phyloP scores from a whole-genome alignment of 1,140 invertebrate species.

The Fopius arisanus region DNA sequence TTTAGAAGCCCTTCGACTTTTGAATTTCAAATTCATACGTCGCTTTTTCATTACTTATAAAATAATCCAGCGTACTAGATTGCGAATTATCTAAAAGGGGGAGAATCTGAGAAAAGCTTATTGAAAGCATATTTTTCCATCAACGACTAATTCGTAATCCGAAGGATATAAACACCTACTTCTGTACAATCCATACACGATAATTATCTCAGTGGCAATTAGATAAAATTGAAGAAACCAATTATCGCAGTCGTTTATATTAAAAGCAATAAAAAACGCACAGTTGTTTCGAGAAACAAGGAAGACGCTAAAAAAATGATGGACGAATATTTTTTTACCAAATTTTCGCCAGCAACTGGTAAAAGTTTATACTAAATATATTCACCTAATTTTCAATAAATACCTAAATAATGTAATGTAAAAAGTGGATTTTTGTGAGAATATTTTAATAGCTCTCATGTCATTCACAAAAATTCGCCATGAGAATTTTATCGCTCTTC shows the following conservation, averaged over 20 bases:
- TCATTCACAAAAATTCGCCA: too few species aligned
- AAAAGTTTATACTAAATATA: too few species aligned
- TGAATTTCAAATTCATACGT: background rate
- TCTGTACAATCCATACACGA: conserved; percentile 41
- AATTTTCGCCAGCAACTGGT: too few species aligned
- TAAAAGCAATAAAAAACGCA: too few species aligned
- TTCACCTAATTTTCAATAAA: too few species aligned
- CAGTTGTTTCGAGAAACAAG: background rate
- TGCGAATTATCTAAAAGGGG: conserved; percentile 47
- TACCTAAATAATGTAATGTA: too few species aligned
- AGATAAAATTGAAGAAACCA: background rate
- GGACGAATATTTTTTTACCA: too few species aligned
- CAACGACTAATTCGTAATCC: conserved; percentile 41
- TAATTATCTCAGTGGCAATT: background rate
- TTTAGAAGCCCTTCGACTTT: background rate
- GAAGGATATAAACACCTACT: conserved; percentile 39
- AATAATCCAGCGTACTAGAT: conserved; percentile 64
- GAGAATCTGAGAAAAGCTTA: conserved; percentile 38
- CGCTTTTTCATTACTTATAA: background rate
- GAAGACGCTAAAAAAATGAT: background rate
- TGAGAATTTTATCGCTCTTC: too few species aligned
- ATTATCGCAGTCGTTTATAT: too few species aligned
- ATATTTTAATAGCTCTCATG: too few species aligned
- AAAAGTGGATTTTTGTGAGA: too few species aligned
- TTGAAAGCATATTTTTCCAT: conserved; percentile 49